Conservation (phyloP, 2,797 vertebrate genomes). For the Toxotes lorentzi region DNA sequence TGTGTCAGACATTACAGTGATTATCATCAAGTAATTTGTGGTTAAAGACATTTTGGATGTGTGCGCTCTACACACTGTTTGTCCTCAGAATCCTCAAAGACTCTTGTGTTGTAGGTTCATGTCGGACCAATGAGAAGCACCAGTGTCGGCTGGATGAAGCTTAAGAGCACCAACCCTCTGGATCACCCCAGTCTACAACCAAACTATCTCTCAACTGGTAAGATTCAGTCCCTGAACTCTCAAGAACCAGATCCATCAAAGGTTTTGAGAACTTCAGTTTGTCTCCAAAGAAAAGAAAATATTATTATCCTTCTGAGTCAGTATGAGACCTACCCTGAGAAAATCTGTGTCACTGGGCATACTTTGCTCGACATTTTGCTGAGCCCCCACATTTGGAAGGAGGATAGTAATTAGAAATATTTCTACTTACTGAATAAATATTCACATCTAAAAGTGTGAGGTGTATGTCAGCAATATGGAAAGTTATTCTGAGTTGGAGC, state of each 20-base stretch:
- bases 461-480: not conserved
- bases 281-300: not conserved
- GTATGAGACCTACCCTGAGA: not conserved
- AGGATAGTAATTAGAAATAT: not conserved
- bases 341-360: not conserved
- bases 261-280: not conserved
- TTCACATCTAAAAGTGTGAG: not conserved
- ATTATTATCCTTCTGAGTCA: not conserved
- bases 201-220: constrained; percentile 96
- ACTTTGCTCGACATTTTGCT: not conserved
- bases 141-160: constrained; percentile 93
- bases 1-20: not conserved
- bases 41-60: not conserved
- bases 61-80: no score
- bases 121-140: constrained; percentile 94
- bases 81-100: not conserved
- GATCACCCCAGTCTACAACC: constrained; percentile 94
- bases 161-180: constrained; percentile 89
- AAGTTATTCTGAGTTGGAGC: not conserved
- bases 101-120: constrained; percentile 87
- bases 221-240: constrained; percentile 19
- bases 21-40: not conserved
- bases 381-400: not conserved
- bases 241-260: not conserved
- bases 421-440: not conserved